phyloP scores from a whole-genome alignment of 2,888 invertebrate species.

The Lithosia quadra region DNA sequence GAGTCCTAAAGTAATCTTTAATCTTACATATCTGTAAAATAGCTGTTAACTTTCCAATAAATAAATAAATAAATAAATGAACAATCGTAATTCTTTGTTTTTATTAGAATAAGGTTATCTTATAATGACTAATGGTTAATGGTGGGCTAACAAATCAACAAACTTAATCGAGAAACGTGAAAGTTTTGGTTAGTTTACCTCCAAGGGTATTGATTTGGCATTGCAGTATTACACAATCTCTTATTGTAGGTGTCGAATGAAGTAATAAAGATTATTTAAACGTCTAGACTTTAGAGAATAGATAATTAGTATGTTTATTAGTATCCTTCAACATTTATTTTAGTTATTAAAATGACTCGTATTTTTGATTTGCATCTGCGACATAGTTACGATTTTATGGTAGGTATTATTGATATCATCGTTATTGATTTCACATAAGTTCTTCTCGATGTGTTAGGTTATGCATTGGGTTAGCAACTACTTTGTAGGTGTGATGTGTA shows the following conservation, averaged over 20 bases:
- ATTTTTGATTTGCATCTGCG: not conserved
- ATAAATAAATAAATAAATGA: no score
- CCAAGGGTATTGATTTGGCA: conserved; percentile 8
- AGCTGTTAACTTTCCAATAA: no score
- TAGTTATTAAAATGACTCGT: not conserved
- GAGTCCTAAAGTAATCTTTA: no score
- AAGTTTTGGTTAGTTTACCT: not conserved
- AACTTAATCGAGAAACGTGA: not conserved
- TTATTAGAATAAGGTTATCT: not conserved
- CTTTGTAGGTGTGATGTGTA: no score
- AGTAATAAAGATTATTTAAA: conserved; percentile 10
- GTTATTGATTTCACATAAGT: not conserved
- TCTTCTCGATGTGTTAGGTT: no score
- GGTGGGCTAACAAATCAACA: not conserved
- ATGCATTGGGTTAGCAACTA: not conserved
- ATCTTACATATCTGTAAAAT: no score
- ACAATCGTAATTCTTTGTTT: not conserved
- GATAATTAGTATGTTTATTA: conserved; percentile 2
- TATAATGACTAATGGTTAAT: not conserved
- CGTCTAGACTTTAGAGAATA: not conserved
- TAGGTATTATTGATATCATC: not conserved
- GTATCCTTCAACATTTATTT: not conserved
- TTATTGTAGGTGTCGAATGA: conserved; percentile 5
- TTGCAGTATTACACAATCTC: conserved; percentile 3
- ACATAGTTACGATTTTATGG: not conserved